Evolutionary conservation across 2,113 vertebrate species (phyloP), one percentile per base, ranked within the genome.

Genomic region (Varanus komodoensis): DNA sequence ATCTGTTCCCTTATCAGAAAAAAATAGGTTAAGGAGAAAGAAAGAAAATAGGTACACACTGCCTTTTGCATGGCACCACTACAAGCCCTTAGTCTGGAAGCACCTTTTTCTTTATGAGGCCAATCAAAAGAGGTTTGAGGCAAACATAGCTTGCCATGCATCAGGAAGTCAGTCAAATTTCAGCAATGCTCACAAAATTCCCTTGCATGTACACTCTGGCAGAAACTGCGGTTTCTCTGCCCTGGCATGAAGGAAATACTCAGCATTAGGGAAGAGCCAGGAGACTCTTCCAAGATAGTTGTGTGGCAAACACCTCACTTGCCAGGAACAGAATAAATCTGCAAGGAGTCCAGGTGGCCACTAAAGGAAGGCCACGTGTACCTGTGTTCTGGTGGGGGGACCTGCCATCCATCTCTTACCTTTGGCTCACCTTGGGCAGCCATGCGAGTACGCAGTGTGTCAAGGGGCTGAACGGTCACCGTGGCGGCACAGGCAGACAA

Each of bases 371-470:
- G 34, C 9, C 19, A 64, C 61, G 11, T 21, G 61, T 14, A 15
- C 57, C 12, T 61, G 57, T 61, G 57, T 61, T 15, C 1, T 1
- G 77, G 44, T 44, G 50, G 78, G 68, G 74, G 0, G 0, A 0
- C 0, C 0, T 64, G 27, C 6, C 0, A 1, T 86, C 0, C 0
- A 12, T 2, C 48, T 87, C 96, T 90, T 93, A 99, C 99, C 98
- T 98, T 99, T 44, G 99, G 99, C 95, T 99, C 98, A 0, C 99
- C 99, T 96, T 99, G 99, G 77, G 99, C 98, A 74, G 99, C 99
- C 4, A 99, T 98, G 93, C 99, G 98, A 21, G 99, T 99, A 44
- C 99, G 98, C 32, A 99, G 97, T 0, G 98, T 99, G 92, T 99
- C 99, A 82, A 99, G 95, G 0, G 99, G 99, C 61, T 99, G 99